These are phyloP conservation scores for Hymenochirus boettgeri DNA, from an alignment of 2,113 vertebrate species.

Conservation along the genomic window DNA sequence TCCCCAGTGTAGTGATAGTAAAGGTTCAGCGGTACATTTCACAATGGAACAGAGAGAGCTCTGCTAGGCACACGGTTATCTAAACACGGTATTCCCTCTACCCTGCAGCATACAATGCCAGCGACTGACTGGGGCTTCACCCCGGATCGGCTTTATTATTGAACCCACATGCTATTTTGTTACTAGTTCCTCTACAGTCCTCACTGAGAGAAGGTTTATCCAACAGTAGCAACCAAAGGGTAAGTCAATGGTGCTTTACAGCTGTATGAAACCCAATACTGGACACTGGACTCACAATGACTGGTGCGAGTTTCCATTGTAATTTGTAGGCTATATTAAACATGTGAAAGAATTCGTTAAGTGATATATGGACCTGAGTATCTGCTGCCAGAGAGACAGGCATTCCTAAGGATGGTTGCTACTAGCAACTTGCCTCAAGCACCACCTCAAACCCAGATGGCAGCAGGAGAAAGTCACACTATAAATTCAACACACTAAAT, in stretches of 20 bases:
- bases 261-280: conserved; percentile 10
- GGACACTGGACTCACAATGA: conserved; percentile 13
- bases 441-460: conserved; percentile 58
- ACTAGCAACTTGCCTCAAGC: conserved; percentile 70
- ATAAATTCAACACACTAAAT: conserved; percentile 45
- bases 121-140: background rate
- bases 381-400: conserved; percentile 54
- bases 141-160: background rate
- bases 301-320: conserved; percentile 6
- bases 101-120: background rate
- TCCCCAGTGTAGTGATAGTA: conserved; percentile 25
- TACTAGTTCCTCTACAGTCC: background rate
- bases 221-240: background rate
- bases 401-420: conserved; percentile 71
- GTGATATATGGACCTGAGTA: conserved; percentile 43
- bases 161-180: background rate
- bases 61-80: background rate
- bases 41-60: background rate
- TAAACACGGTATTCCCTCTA: background rate
- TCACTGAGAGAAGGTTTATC: background rate
- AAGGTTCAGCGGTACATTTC: conserved; percentile 9
- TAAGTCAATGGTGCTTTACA: conserved; percentile 10
- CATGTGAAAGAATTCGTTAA: conserved; percentile 34
- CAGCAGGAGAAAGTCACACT: conserved; percentile 46
- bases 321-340: conserved; percentile 27